These are phyloP conservation scores for Galerucella nymphaeae DNA, from an alignment of 2,888 invertebrate genomes.

Conservation along the genomic window DNA sequence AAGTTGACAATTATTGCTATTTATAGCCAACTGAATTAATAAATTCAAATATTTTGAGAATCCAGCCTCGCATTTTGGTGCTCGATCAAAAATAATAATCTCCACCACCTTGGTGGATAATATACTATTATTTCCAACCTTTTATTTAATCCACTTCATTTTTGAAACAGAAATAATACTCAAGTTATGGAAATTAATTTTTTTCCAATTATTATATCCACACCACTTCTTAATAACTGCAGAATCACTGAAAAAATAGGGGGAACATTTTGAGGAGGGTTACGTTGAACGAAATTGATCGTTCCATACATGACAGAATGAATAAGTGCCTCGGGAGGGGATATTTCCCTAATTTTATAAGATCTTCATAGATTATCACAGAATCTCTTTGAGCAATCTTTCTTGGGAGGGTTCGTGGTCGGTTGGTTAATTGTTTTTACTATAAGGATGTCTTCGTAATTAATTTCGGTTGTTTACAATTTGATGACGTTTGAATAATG, in stretches of 20 bases:
- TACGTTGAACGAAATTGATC: slow-evolving; percentile 28
- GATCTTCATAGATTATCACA: slow-evolving; percentile 22
- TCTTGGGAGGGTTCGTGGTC: slow-evolving; percentile 2
- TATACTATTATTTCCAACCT: too few relatives aligned
- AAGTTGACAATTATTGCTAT: too few relatives aligned
- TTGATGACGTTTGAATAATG: not conserved
- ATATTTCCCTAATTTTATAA: slow-evolving; percentile 31
- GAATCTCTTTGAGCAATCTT: slow-evolving; percentile 13
- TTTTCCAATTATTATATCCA: not conserved
- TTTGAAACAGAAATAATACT: too few relatives aligned
- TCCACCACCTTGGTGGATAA: too few relatives aligned
- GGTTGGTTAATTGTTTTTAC: slow-evolving; percentile 12
- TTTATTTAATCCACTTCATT: too few relatives aligned
- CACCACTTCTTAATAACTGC: not conserved
- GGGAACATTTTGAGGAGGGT: slow-evolving; percentile 25
- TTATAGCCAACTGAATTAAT: too few relatives aligned
- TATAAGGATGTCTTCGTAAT: not conserved
- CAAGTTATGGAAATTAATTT: not conserved
- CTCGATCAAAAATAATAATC: too few relatives aligned
- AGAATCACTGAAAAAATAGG: slow-evolving; percentile 27
- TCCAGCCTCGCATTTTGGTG: too few relatives aligned
- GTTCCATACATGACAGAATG: slow-evolving; percentile 33
- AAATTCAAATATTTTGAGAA: too few relatives aligned
- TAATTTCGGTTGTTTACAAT: not conserved
- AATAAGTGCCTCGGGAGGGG: slow-evolving; percentile 28